Percentiles rank a stretch among this genome's conserved stretches.
Evolutionary conservation across 2,113 vertebrate species (phyloP).

Genomic region (Thermophis baileyi): DNA sequence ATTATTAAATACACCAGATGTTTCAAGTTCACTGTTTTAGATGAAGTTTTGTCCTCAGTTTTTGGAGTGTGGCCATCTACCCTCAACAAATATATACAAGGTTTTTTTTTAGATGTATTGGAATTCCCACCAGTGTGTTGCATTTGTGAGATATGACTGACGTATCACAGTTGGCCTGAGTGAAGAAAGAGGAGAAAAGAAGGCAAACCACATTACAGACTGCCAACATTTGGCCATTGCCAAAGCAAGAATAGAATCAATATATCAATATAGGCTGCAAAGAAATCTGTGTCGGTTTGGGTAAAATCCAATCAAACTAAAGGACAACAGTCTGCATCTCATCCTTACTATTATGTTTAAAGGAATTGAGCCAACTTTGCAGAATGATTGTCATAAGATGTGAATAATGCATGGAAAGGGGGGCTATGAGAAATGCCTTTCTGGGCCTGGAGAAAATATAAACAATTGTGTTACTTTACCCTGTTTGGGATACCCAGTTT

Average conservation of each 20-base stretch:
- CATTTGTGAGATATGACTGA: not conserved
- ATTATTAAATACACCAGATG: not conserved
- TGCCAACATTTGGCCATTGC: slow-evolving; percentile 4
- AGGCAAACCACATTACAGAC: slow-evolving; percentile 11
- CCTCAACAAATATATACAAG: not conserved
- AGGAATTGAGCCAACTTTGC: slow-evolving; percentile 53
- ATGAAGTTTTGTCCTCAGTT: not conserved
- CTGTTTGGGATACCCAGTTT: slow-evolving; percentile 29
- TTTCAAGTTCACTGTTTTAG: not conserved
- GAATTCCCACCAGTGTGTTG: not conserved
- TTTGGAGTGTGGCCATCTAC: not conserved
- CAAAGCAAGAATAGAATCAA: not conserved
- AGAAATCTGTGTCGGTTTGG: slow-evolving; percentile 58
- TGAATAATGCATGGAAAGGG: slow-evolving; percentile 62
- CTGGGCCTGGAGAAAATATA: slow-evolving; percentile 39
- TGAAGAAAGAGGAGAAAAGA: slow-evolving; percentile 1
- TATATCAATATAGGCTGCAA: slow-evolving; percentile 50
- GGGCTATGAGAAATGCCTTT: slow-evolving; percentile 33
- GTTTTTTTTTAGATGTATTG: not conserved
- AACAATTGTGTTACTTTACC: slow-evolving; percentile 43
- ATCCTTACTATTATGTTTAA: slow-evolving; percentile 62
- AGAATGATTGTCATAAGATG: slow-evolving; percentile 54
- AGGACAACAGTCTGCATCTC: slow-evolving; percentile 63
- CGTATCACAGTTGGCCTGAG: slow-evolving; percentile 1
- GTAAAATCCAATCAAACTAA: slow-evolving; percentile 46